phyloP scores from a whole-genome alignment of 2,113 vertebrate species.

The Xenotilapia flavipinnis region DNA sequence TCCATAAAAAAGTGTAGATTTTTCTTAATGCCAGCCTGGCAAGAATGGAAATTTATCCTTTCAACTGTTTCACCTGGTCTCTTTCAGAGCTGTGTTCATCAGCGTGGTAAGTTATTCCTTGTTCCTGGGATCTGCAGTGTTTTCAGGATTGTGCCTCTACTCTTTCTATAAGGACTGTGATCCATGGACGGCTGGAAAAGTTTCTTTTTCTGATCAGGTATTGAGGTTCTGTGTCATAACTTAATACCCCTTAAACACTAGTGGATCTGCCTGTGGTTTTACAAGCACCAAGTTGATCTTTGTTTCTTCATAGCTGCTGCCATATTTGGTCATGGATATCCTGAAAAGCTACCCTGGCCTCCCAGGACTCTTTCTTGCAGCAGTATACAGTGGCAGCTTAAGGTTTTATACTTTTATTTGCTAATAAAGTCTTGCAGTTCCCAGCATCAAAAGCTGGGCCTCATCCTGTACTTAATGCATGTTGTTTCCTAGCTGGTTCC shows the following conservation, averaged over 20 bases:
- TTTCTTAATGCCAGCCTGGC: neutral
- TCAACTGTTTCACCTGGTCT: neutral
- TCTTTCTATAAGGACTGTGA: constrained; percentile 88
- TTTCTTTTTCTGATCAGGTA: constrained; percentile 88
- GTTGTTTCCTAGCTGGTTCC: neutral
- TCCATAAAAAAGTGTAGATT: neutral
- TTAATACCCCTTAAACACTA: fast-evolving
- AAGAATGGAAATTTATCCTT: neutral
- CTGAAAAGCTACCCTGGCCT: constrained; percentile 68
- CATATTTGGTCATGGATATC: constrained; percentile 70
- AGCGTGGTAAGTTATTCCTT: constrained; percentile 83
- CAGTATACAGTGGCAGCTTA: constrained; percentile 74
- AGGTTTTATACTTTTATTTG: constrained; percentile 51
- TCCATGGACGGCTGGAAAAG: constrained; percentile 76
- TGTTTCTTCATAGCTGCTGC: neutral
- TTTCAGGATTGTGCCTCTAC: constrained; percentile 83
- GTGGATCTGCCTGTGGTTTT: neutral
- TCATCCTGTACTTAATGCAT: neutral
- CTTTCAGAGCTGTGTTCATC: constrained; percentile 82
- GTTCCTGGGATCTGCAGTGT: constrained; percentile 72
- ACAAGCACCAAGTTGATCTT: neutral
- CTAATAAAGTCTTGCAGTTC: neutral
- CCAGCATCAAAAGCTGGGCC: neutral
- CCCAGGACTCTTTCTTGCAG: constrained; percentile 77
- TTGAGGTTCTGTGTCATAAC: neutral